phyloP scores from a whole-genome alignment of 2,797 vertebrate species.

The Squalus acanthias region DNA sequence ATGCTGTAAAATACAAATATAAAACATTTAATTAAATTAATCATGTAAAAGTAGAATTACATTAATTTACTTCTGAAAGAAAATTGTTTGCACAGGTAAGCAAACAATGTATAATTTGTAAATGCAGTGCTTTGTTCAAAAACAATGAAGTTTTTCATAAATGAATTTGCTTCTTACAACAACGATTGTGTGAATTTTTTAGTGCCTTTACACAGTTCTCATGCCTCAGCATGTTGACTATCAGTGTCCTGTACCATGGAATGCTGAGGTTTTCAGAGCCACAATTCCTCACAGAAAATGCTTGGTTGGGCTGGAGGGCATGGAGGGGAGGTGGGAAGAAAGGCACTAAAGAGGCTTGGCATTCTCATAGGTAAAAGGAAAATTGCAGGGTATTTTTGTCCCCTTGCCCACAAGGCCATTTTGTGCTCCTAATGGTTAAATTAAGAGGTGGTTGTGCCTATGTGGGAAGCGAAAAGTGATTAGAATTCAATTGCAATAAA shows the following conservation, averaged over 20 bases:
- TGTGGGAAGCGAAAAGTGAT: neutral
- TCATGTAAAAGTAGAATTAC: slow-evolving; percentile 34
- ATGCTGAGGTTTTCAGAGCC: neutral
- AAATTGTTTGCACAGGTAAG: slow-evolving; percentile 32
- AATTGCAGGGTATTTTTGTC: neutral
- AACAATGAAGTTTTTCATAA: slow-evolving; percentile 35
- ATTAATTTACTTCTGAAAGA: slow-evolving; percentile 24
- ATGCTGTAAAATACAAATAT: slow-evolving; percentile 38
- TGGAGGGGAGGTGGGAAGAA: neutral
- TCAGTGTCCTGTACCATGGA: neutral
- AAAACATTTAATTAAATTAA: slow-evolving; percentile 17
- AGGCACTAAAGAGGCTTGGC: neutral
- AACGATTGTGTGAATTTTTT: neutral
- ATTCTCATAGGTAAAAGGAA: neutral
- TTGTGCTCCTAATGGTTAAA: neutral
- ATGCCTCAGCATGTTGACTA: neutral
- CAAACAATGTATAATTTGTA: slow-evolving; percentile 37
- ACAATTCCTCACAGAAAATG: neutral
- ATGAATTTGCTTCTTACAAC: slow-evolving; percentile 36
- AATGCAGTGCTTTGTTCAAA: slow-evolving; percentile 35
- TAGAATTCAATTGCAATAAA: neutral
- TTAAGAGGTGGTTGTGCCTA: neutral
- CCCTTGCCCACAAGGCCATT: neutral
- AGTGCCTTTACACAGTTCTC: neutral
- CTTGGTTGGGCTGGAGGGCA: neutral